Evolutionary conservation across 2,113 vertebrate species (phyloP).

Genomic region (Scolopax mira): DNA sequence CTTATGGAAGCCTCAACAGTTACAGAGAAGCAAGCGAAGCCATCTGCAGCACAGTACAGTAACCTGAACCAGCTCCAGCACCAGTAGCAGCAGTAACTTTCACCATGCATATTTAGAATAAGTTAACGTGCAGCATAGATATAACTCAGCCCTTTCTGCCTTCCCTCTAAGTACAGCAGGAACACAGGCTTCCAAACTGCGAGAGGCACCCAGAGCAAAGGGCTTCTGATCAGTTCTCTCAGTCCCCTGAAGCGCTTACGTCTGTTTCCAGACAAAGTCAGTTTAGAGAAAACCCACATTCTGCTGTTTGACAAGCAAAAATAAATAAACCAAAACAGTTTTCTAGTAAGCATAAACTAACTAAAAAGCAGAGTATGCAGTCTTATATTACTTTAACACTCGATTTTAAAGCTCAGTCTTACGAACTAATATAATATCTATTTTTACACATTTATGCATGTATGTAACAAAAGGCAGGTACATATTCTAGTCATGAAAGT

Average conservation of each 20-base stretch:
- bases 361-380: not conserved
- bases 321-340: not conserved
- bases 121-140: not conserved
- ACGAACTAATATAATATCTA: not conserved
- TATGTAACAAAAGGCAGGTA: not conserved
- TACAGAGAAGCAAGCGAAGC: not conserved
- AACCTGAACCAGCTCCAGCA: not conserved
- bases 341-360: not conserved
- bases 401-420: not conserved
- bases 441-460: not conserved
- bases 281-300: not conserved
- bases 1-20: not conserved
- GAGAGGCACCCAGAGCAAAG: not conserved
- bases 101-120: not conserved
- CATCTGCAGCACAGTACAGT: not conserved
- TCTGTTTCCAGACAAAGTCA: not conserved
- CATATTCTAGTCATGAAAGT: not conserved
- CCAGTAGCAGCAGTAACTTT: not conserved
- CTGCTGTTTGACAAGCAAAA: not conserved
- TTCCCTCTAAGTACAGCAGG: not conserved
- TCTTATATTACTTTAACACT: not conserved
- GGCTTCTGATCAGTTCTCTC: not conserved
- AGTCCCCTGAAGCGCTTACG: not conserved
- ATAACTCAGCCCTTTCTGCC: not conserved
- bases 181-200: fast-evolving